These are phyloP conservation scores for Gandaritis pyraliata DNA, from an alignment of 2,888 invertebrate species.

Conservation along the genomic window DNA sequence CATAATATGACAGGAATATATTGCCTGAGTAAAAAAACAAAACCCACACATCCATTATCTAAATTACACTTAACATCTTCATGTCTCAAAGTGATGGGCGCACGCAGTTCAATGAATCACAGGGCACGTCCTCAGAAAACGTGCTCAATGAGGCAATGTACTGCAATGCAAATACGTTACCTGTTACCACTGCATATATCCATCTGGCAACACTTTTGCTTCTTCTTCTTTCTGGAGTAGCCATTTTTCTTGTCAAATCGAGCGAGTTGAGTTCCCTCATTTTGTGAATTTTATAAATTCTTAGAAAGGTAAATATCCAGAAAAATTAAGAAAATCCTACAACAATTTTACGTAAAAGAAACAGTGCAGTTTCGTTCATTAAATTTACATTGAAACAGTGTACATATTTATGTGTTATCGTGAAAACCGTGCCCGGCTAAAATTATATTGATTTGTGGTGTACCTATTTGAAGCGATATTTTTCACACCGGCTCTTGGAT, in stretches of 20 bases:
- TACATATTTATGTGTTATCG: constrained; percentile 17
- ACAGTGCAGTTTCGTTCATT: constrained; percentile 29
- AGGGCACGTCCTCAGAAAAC: too few species aligned
- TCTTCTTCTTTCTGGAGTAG: constrained; percentile 11
- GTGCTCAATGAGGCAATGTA: too few species aligned
- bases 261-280: constrained; percentile 36
- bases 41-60: too few species aligned
- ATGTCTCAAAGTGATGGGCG: too few species aligned
- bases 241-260: constrained; percentile 46
- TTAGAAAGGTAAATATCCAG: constrained; percentile 58
- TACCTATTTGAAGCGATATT: neutral
- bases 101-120: too few species aligned
- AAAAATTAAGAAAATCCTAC: constrained; percentile 52
- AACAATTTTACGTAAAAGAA: neutral
- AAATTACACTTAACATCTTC: too few species aligned
- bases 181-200: too few species aligned
- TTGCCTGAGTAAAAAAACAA: too few species aligned
- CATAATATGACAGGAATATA: neutral
- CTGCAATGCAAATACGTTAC: too few species aligned
- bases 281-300: constrained; percentile 35
- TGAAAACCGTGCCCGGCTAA: constrained; percentile 23
- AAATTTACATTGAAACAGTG: constrained; percentile 18
- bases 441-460: constrained; percentile 1
- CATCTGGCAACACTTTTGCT: too few species aligned
- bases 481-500: neutral